Evolutionary conservation across 2,797 vertebrate species (phyloP).

Genomic region (Karalla daura): DNA sequence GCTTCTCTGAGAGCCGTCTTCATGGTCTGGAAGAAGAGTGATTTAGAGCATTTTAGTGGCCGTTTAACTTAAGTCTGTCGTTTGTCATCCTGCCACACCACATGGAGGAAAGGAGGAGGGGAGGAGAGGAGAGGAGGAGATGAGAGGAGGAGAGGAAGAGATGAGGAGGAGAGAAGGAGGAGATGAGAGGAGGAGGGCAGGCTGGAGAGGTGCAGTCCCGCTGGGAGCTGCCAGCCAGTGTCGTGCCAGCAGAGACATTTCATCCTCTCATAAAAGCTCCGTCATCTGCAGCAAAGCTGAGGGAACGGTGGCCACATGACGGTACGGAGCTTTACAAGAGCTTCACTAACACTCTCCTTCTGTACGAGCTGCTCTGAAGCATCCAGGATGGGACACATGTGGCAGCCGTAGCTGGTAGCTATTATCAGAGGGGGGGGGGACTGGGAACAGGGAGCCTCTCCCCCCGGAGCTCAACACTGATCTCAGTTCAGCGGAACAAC

Average conservation of each 20-base stretch:
- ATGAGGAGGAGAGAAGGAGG: conserved; percentile 6
- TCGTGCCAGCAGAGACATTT: not conserved
- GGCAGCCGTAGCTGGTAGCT: conserved; percentile 55
- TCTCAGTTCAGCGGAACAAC: conserved; percentile 49
- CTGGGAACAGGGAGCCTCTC: conserved; percentile 4
- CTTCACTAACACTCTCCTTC: conserved; percentile 34
- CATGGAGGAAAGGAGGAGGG: too few species aligned
- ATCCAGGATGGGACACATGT: conserved; percentile 7
- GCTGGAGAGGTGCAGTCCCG: not conserved
- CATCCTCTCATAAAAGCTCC: conserved; percentile 34
- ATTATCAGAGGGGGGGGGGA: conserved; percentile 56
- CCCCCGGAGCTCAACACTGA: conserved; percentile 51
- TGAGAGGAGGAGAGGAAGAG: not conserved
- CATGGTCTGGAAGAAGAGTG: too few species aligned
- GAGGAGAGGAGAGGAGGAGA: not conserved
- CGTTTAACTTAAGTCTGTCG: not conserved
- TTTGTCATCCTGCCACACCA: not conserved
- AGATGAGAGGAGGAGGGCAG: not conserved
- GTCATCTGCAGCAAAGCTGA: conserved; percentile 24
- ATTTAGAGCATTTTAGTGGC: not conserved
- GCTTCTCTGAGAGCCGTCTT: not conserved
- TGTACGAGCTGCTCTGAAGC: conserved; percentile 23
- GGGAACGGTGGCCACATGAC: conserved; percentile 42
- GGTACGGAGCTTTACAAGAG: conserved; percentile 34
- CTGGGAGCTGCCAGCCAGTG: not conserved